These are phyloP conservation scores for Scaptomyza pallida DNA, from an alignment of 1,140 invertebrate genomes.

Conservation along the genomic window DNA sequence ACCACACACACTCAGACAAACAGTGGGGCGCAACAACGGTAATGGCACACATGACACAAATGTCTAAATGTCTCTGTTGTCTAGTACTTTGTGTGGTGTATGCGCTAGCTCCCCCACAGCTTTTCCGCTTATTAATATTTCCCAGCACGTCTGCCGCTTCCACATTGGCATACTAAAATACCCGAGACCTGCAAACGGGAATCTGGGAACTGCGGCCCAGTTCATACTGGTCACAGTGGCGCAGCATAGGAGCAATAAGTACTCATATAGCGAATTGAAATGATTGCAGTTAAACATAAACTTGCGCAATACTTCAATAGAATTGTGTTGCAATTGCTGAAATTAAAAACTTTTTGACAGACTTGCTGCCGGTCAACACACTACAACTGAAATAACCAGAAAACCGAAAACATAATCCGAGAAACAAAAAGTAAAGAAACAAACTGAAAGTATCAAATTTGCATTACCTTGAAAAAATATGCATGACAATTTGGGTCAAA, in stretches of 20 bases:
- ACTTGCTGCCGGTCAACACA: slow-evolving; percentile 35
- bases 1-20: slow-evolving; percentile 33
- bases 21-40: slow-evolving; percentile 60
- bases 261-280: slow-evolving; percentile 41
- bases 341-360: slow-evolving; percentile 63
- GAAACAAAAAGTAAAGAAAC: slow-evolving; percentile 48
- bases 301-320: slow-evolving; percentile 64
- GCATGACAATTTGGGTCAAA: slow-evolving; percentile 72
- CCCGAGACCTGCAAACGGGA: slow-evolving; percentile 8
- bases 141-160: slow-evolving; percentile 61
- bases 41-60: slow-evolving; percentile 68
- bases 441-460: slow-evolving; percentile 77
- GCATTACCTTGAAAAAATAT: slow-evolving; percentile 69
- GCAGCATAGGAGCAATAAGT: slow-evolving; percentile 4
- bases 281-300: slow-evolving; percentile 58
- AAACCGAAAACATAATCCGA: slow-evolving; percentile 20
- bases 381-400: slow-evolving; percentile 13
- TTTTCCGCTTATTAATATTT: slow-evolving; percentile 80
- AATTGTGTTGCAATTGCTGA: slow-evolving; percentile 55
- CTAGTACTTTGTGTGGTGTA: slow-evolving; percentile 6
- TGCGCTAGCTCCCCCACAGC: slow-evolving; percentile 44
- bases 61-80: slow-evolving; percentile 45
- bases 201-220: slow-evolving; percentile 5
- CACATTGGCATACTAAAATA: slow-evolving; percentile 56
- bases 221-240: slow-evolving; percentile 1